These are phyloP conservation scores for Oscheius onirici DNA, from an alignment of 2,888 invertebrate genomes.

Conservation along the genomic window DNA sequence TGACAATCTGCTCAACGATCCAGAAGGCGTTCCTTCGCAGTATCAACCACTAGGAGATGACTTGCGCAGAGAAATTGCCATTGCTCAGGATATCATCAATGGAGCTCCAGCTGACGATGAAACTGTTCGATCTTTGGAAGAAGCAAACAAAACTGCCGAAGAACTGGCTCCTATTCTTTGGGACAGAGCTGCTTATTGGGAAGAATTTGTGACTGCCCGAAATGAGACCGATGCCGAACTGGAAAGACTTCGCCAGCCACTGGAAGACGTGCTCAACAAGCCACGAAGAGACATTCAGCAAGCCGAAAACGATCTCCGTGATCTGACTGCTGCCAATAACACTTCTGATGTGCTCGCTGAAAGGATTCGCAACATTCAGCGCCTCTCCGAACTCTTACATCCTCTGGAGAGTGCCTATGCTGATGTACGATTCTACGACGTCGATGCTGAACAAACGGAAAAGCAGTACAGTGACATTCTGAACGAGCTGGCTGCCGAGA, in stretches of 20 bases:
- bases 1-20: constrained; percentile 39
- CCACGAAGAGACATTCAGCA: constrained; percentile 35
- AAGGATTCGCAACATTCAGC: constrained; percentile 45
- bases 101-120: constrained; percentile 34
- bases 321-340: constrained; percentile 34
- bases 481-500: constrained; percentile 39
- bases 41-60: constrained; percentile 41
- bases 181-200: constrained; percentile 45
- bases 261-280: constrained; percentile 39
- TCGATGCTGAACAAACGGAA: constrained; percentile 56
- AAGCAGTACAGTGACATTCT: constrained; percentile 53
- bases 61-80: constrained; percentile 35
- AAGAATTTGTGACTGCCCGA: constrained; percentile 50
- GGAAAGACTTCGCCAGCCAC: constrained; percentile 40
- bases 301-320: constrained; percentile 36
- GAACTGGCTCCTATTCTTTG: constrained; percentile 44
- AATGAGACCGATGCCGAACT: constrained; percentile 51
- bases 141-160: constrained; percentile 38
- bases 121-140: constrained; percentile 35
- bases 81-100: constrained; percentile 30
- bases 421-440: constrained; percentile 62
- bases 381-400: constrained; percentile 53
- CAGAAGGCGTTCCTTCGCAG: constrained; percentile 45
- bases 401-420: constrained; percentile 60
- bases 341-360: constrained; percentile 39